A percentile compares a stretch with the other conserved stretches of the same genome.
phyloP scores from a whole-genome alignment of 1,140 invertebrate genomes.

The Aphelinus atriplicis region DNA sequence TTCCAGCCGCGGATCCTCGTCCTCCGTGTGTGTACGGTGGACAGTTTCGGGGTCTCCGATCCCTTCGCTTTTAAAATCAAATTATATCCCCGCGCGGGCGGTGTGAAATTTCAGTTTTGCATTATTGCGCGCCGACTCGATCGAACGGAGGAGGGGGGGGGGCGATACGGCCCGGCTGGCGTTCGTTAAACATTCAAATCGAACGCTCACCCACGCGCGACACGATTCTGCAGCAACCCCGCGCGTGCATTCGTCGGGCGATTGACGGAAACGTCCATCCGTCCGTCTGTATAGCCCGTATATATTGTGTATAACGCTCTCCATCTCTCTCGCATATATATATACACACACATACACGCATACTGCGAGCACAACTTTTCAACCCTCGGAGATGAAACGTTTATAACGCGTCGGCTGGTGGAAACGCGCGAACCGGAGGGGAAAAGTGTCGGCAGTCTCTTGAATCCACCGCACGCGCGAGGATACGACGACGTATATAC shows the following conservation, averaged over 20 bases:
- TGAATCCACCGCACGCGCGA: slow-evolving; percentile 37
- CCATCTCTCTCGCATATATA: too few species aligned
- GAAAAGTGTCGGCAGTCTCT: too few species aligned
- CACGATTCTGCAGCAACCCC: not conserved
- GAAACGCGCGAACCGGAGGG: slow-evolving; percentile 35
- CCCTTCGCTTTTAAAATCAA: too few species aligned
- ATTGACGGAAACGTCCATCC: slow-evolving; percentile 1
- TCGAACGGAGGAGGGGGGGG: too few species aligned
- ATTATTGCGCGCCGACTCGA: too few species aligned
- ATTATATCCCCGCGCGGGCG: too few species aligned
- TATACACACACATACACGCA: not conserved
- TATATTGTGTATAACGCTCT: too few species aligned
- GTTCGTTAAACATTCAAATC: slow-evolving; percentile 1
- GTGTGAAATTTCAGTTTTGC: too few species aligned
- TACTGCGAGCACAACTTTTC: not conserved
- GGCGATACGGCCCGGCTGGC: too few species aligned
- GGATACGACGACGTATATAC: slow-evolving; percentile 54
- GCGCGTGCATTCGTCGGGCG: not conserved
- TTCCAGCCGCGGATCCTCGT: slow-evolving; percentile 16
- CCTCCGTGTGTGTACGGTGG: too few species aligned
- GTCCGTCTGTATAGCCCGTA: not conserved
- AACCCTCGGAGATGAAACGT: slow-evolving; percentile 62
- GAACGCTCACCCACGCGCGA: not conserved
- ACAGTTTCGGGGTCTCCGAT: too few species aligned
- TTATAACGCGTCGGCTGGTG: slow-evolving; percentile 56